Conservation (phyloP, 2,888 invertebrate species). For the Nymphalis c-album region DNA sequence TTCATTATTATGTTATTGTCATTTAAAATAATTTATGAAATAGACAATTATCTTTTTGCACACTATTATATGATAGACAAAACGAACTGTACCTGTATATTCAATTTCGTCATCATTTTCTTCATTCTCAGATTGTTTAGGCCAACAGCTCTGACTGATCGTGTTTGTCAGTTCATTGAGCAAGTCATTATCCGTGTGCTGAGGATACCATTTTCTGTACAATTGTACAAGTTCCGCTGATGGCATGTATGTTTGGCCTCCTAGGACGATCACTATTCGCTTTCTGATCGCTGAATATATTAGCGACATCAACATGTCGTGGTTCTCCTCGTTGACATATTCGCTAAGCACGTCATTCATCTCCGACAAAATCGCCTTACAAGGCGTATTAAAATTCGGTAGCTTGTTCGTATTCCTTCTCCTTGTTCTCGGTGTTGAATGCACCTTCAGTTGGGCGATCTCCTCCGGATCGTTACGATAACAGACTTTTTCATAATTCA, state of each 20-base stretch:
- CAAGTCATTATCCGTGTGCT: conserved; percentile 39
- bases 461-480: conserved; percentile 15
- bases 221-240: conserved; percentile 33
- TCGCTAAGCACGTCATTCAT: conserved; percentile 30
- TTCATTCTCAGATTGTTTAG: background rate
- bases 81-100: background rate
- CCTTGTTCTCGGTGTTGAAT: conserved; percentile 2
- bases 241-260: conserved; percentile 32
- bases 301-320: conserved; percentile 17
- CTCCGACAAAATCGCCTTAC: conserved; percentile 31
- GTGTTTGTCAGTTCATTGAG: conserved; percentile 38
- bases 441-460: conserved; percentile 8
- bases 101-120: background rate
- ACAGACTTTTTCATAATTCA: conserved; percentile 22
- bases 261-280: conserved; percentile 40
- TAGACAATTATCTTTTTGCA: no score
- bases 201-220: conserved; percentile 43
- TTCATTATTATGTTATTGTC: no score
- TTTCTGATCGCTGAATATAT: conserved; percentile 40
- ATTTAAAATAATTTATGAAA: no score
- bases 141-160: conserved; percentile 36
- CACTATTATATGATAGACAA: background rate
- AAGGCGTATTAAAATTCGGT: conserved; percentile 36
- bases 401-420: conserved; percentile 19
- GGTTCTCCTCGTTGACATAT: conserved; percentile 14